Evolutionary conservation across 2,888 invertebrate species (phyloP).

Genomic region (Frankliniella fusca): DNA sequence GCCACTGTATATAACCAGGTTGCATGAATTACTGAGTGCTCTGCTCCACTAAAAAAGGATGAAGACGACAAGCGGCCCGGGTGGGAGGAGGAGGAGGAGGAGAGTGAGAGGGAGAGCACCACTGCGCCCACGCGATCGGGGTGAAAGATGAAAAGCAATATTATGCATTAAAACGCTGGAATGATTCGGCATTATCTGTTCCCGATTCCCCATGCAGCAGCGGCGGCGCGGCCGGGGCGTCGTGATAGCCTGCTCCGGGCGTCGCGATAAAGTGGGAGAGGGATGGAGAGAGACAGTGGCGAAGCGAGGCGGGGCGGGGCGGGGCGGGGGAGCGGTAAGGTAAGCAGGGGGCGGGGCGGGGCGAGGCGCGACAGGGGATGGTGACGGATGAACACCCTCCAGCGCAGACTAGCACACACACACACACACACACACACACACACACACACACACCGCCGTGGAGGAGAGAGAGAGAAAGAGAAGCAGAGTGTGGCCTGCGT

Average conservation of each 20-base stretch:
- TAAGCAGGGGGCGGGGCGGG: background rate
- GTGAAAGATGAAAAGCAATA: background rate
- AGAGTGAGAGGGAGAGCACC: too few relatives aligned
- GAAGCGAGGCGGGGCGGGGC: background rate
- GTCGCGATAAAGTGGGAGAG: background rate
- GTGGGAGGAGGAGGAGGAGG: background rate
- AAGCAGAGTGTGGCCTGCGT: background rate
- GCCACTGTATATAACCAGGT: background rate
- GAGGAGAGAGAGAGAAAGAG: background rate
- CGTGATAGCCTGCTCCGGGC: background rate
- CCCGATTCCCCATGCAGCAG: background rate
- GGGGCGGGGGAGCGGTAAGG: background rate
- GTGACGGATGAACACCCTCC: background rate
- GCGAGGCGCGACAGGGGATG: background rate
- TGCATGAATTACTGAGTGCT: background rate
- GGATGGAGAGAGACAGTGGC: background rate
- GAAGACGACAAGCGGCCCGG: background rate
- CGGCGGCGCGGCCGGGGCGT: background rate
- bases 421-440: background rate
- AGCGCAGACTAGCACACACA: background rate
- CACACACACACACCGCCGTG: background rate
- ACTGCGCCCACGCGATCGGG: background rate
- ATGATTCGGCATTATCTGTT: background rate
- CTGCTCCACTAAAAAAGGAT: background rate
- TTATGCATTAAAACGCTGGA: conserved; percentile 11